phyloP scores from a whole-genome alignment of 2,113 vertebrate species.

The Sciurus niger region DNA sequence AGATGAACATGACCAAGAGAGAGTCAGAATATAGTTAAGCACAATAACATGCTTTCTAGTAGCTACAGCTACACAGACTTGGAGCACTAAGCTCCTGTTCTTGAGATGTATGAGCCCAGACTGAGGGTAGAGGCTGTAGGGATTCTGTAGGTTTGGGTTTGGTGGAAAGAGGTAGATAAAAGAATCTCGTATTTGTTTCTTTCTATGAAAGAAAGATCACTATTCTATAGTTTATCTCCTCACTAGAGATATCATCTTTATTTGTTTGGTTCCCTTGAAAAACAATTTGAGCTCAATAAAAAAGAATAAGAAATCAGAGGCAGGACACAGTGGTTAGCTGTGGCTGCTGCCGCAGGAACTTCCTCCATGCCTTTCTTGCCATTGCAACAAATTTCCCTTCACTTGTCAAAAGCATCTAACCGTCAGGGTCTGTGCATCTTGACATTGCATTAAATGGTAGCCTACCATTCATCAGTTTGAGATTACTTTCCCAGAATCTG shows the following conservation, averaged over 20 bases:
- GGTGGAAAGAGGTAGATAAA: not conserved
- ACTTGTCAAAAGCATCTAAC: not conserved
- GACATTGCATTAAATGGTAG: not conserved
- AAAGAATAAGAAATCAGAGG: not conserved
- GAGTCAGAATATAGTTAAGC: not conserved
- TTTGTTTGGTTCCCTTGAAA: conserved; percentile 57
- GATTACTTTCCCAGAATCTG: not conserved
- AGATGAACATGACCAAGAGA: not conserved
- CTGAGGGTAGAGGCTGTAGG: fast-evolving
- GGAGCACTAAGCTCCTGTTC: not conserved
- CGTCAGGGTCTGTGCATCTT: not conserved
- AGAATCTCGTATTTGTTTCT: not conserved
- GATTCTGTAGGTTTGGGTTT: not conserved
- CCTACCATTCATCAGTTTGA: not conserved
- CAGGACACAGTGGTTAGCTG: not conserved
- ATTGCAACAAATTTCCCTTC: not conserved
- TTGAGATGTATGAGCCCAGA: not conserved
- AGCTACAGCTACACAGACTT: no score
- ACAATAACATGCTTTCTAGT: not conserved
- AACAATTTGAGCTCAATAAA: conserved; percentile 1
- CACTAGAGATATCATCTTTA: not conserved
- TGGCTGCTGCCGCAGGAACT: not conserved
- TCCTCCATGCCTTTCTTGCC: not conserved
- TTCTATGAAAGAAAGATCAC: not conserved
- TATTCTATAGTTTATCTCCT: not conserved